These are phyloP conservation scores for Clarias magur DNA, from an alignment of 2,113 vertebrate species.

Conservation along the genomic window DNA sequence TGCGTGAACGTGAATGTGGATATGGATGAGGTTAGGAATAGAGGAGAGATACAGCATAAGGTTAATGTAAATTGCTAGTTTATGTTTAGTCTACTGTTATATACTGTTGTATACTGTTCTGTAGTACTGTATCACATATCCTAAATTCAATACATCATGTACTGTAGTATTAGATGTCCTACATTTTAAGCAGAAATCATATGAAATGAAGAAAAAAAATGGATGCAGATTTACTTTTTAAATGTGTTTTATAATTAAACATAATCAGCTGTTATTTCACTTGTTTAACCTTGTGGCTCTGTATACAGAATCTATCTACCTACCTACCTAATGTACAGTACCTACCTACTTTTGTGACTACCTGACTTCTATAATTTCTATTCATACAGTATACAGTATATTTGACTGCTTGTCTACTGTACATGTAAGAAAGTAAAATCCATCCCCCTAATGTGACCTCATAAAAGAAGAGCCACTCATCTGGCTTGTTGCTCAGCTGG, in stretches of 20 bases:
- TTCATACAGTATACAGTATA: too few relatives aligned
- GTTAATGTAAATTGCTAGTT: background rate
- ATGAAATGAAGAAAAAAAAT: background rate
- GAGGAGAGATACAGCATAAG: background rate
- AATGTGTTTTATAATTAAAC: background rate
- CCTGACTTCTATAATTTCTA: too few relatives aligned
- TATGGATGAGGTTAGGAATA: background rate
- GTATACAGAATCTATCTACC: background rate
- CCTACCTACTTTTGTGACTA: background rate
- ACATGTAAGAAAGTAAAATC: too few relatives aligned
- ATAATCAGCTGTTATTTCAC: background rate
- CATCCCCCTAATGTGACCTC: too few relatives aligned
- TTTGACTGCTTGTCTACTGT: too few relatives aligned
- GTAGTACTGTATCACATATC: background rate
- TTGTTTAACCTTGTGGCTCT: background rate
- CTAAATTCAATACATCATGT: background rate
- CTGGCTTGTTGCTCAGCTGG: too few relatives aligned
- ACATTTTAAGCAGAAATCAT: background rate
- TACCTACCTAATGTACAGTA: background rate
- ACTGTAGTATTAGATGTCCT: background rate
- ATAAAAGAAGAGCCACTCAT: too few relatives aligned
- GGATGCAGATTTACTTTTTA: background rate
- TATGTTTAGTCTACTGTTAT: background rate
- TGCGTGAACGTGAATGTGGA: background rate
- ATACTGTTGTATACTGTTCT: background rate